A percentile compares a stretch with the other conserved stretches of the same genome.
Evolutionary conservation across 2,113 vertebrate genomes (phyloP).

Genomic region (Crotophaga sulcirostris): DNA sequence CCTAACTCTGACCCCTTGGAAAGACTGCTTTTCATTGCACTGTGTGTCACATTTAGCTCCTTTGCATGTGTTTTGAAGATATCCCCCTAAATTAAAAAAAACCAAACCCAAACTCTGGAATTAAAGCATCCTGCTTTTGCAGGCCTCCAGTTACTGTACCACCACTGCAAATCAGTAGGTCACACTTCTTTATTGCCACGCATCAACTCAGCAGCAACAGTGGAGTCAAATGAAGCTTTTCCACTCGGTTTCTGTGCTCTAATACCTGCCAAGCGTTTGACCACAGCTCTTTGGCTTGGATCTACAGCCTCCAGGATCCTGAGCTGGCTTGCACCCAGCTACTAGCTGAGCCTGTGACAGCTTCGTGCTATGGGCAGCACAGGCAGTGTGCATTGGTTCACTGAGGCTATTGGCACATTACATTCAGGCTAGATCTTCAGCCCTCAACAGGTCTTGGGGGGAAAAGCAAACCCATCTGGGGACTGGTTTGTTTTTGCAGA

Average conservation of each 20-base stretch:
- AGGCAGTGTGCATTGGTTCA: neutral
- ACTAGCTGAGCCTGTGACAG: neutral
- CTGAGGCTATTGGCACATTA: neutral
- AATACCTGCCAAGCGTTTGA: neutral
- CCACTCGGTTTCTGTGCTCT: neutral
- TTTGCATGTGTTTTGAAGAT: neutral
- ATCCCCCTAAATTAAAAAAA: neutral
- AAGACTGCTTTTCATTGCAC: neutral
- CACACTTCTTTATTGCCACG: neutral
- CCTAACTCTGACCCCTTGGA: neutral
- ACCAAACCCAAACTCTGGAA: neutral
- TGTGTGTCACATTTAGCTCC: neutral
- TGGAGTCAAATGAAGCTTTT: neutral
- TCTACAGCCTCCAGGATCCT: neutral
- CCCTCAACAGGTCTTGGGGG: neutral
- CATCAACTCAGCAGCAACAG: neutral
- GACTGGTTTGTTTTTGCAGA: neutral
- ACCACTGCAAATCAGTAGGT: neutral
- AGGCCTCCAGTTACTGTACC: neutral
- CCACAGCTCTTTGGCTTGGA: neutral
- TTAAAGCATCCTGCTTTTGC: neutral
- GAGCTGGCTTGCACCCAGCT: neutral
- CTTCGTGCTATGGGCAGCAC: neutral
- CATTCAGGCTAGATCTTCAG: neutral
- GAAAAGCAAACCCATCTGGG: neutral